A percentile compares a stretch with the other conserved stretches of the same genome.
Evolutionary conservation across 2,888 invertebrate genomes (phyloP).

Genomic region (Campoplex nolae): DNA sequence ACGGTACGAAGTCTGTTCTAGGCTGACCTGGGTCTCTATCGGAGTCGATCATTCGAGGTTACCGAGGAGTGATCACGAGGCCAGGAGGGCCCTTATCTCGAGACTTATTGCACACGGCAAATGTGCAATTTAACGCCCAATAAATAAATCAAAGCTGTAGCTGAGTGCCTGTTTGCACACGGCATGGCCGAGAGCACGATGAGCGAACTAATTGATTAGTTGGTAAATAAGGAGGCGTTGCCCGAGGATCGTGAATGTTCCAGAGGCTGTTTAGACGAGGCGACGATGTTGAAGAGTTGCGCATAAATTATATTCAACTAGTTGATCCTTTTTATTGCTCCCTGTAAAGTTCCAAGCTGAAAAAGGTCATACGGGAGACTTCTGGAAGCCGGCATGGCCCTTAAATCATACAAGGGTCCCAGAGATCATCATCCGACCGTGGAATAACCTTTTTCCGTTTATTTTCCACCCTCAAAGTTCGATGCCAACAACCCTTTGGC

Average conservation of each 20-base stretch:
- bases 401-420: not conserved
- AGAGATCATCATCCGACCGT: not conserved
- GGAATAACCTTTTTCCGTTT: not conserved
- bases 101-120: conserved; percentile 3
- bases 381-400: not conserved
- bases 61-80: conserved; percentile 23
- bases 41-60: conserved; percentile 34
- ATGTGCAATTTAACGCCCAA: conserved; percentile 43
- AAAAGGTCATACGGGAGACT: not conserved
- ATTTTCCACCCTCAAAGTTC: not conserved
- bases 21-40: conserved; percentile 20
- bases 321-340: conserved; percentile 56
- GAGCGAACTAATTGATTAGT: conserved; percentile 64
- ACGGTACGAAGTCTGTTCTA: conserved; percentile 12
- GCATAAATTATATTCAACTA: conserved; percentile 58
- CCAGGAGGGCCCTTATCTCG: conserved; percentile 34
- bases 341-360: conserved; percentile 25
- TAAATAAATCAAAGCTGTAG: conserved; percentile 56
- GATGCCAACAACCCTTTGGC: not conserved
- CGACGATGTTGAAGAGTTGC: conserved; percentile 29
- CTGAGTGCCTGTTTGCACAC: conserved; percentile 22
- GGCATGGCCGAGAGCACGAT: conserved; percentile 14
- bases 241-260: conserved; percentile 46
- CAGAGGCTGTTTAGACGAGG: conserved; percentile 32
- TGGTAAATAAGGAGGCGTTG: conserved; percentile 64